Evolutionary conservation across 92 coral and sea anemone genomes (phyloP), one percentile per base, ranked within the genome.

Genomic region (Heteractis magnifica): DNA sequence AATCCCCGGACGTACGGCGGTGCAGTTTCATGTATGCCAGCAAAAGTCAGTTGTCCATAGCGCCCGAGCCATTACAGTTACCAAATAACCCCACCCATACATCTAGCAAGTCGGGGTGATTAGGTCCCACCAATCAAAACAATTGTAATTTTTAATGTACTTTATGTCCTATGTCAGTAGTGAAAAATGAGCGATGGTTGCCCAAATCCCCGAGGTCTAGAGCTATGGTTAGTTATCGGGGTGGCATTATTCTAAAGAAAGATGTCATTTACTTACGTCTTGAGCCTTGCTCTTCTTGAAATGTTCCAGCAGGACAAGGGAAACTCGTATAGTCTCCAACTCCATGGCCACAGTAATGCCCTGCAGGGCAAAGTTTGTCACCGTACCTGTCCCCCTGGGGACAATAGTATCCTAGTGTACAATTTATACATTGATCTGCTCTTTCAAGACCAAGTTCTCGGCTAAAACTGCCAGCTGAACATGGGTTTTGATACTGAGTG

Each of bases 281-380:
- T 72, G 98, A 93, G 49, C 99, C 99, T 87, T 91, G 97, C 49
- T 94, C 92, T 76, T 97, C 99, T 44, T 98, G 96, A 90, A 77
- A 97, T 15, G 87, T 94, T 52, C 99, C 99, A 56, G 91, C 81
- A 53, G 80, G 84, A 83, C 99, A 97, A 34, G 94, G 93, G 49
- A 51, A 0, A 0, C 5, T n/a, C 52, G 79, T 83, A 56, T 83
- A 72, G 15, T 56, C 79, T 19, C 84, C 94, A 53, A 94, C 93
- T 1, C 68, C 53, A 12, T 56, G 60, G 1, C 88, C 92, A 85
- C 99, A 97, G 77, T 90, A 94, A 77, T 92, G 90, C 1, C 99
- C 99, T 16, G 86, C 87, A 21, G 93, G 98, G 79, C 99, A 97
- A 51, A 90, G 90, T 18, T 83, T 56, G 81, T 94, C 99, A 16